Conservation (phyloP, 2,797 vertebrate species). For the Sebastiscus tertius region DNA sequence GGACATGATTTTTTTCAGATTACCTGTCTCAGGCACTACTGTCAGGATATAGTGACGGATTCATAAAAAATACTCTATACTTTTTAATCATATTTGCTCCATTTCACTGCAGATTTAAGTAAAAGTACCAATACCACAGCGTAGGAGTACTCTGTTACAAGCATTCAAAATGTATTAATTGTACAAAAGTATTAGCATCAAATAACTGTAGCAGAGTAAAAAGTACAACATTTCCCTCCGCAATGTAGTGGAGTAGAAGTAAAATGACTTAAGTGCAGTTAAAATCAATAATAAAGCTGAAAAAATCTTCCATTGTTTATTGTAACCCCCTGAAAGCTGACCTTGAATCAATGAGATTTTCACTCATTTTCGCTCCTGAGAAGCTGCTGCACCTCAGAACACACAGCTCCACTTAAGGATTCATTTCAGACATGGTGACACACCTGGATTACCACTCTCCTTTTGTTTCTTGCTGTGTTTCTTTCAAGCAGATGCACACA, state of each 20-base stretch:
- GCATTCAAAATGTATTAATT: neutral
- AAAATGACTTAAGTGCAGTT: neutral
- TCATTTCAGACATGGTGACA: constrained; percentile 12
- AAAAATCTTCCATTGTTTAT: neutral
- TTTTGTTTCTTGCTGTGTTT: neutral
- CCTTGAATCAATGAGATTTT: no score
- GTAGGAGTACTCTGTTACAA: neutral
- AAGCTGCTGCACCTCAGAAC: constrained; percentile 8
- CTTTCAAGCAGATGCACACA: neutral
- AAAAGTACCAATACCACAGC: neutral
- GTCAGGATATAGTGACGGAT: no score
- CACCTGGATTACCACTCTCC: neutral
- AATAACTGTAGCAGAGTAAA: neutral
- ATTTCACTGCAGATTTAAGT: no score
- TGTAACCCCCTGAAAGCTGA: neutral
- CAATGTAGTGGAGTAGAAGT: neutral
- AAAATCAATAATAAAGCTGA: neutral
- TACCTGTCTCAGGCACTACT: no score
- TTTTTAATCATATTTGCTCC: no score
- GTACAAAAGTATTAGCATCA: neutral
- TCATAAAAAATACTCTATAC: no score
- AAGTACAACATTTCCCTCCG: neutral
- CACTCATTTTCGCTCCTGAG: neutral
- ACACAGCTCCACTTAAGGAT: constrained; percentile 26
- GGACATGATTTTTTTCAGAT: no score